A percentile compares a stretch with the other conserved stretches of the same genome.
Evolutionary conservation across 2,888 invertebrate species (phyloP).

Genomic region (Alviniconcha strummeri): DNA sequence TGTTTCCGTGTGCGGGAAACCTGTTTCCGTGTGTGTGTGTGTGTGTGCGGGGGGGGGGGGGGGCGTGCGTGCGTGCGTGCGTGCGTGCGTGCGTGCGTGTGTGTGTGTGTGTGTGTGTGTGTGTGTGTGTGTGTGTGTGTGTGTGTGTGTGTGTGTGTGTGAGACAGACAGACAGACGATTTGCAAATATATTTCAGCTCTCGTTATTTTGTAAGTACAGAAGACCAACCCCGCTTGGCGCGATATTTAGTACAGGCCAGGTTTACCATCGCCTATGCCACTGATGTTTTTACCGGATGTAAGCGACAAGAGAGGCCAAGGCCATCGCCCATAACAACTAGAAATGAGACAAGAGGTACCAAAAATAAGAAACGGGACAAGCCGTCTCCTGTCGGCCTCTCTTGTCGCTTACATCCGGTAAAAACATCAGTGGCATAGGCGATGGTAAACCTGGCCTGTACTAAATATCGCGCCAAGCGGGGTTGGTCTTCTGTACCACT

Average conservation of each 20-base stretch:
- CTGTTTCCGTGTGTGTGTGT: neutral
- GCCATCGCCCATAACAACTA: too few relatives aligned
- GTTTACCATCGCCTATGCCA: neutral
- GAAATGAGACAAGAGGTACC: too few relatives aligned
- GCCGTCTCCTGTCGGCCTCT: too few relatives aligned
- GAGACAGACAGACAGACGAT: neutral
- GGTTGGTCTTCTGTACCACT: neutral
- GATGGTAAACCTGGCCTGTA: neutral
- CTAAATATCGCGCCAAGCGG: neutral
- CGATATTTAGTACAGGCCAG: neutral
- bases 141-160: slow-evolving; percentile 10
- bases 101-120: slow-evolving; percentile 2
- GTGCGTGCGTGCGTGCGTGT: neutral
- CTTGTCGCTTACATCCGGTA: neutral
- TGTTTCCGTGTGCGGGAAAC: neutral
- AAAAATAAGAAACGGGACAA: too few relatives aligned
- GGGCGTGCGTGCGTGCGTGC: too few relatives aligned
- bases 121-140: neutral
- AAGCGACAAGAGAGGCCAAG: neutral
- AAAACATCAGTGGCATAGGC: neutral
- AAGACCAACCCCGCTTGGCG: neutral
- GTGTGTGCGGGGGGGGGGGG: neutral
- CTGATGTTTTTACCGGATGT: neutral
- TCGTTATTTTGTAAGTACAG: neutral
- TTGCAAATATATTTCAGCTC: too few relatives aligned